Base-by-base conservation (phyloP, 1,140 invertebrate genomes). In the Aphelenchoides fujianensis region DNA sequence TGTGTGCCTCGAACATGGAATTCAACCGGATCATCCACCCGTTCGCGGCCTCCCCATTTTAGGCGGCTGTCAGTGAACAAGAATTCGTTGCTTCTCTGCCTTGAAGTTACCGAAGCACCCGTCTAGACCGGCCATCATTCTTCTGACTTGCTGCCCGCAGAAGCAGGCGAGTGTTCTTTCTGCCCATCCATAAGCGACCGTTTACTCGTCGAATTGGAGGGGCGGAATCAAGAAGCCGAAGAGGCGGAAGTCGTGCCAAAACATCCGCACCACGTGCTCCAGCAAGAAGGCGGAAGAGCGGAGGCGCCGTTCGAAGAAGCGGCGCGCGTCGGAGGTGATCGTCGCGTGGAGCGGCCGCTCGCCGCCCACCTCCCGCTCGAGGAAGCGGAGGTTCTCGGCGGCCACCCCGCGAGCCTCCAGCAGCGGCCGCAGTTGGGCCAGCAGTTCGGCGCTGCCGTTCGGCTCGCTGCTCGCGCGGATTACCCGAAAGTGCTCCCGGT, bases 191-290 rank as follows among this genome's bases (percentile, higher is more conserved):
- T n/a, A n/a, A n/a, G n/a, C n/a, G n/a, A n/a, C n/a, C n/a, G n/a
- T n/a, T n/a, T n/a, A n/a, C n/a, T n/a, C n/a, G n/a, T n/a, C n/a
- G n/a, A n/a, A n/a, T n/a, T n/a, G n/a, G n/a, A n/a, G n/a, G n/a
- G n/a, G n/a, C 12, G 75, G 75, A 54, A 78, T 28, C 31, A 66
- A 54, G 36, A 61, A 77, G 34, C 68, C 77, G 28, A 78, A 77
- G 12, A 77, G 32, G 1, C 48, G n/a, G 66, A 74, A 77, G 64
- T 77, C 75, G 12, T 73, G 61, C 66, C 73, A 77, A 61, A 73
- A 77, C 75, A 77, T 74, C 41, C 76, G 59, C 7, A 77, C 48
- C 36, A 77, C 31, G 30, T 69, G 77, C 67, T 77, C 75, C 69
- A 77, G 69, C 16, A 77, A 59, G 67, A 73, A 77, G 16, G 75